Evolutionary conservation across 2,797 vertebrate genomes (phyloP).

Genomic region (Manis pentadactyla): DNA sequence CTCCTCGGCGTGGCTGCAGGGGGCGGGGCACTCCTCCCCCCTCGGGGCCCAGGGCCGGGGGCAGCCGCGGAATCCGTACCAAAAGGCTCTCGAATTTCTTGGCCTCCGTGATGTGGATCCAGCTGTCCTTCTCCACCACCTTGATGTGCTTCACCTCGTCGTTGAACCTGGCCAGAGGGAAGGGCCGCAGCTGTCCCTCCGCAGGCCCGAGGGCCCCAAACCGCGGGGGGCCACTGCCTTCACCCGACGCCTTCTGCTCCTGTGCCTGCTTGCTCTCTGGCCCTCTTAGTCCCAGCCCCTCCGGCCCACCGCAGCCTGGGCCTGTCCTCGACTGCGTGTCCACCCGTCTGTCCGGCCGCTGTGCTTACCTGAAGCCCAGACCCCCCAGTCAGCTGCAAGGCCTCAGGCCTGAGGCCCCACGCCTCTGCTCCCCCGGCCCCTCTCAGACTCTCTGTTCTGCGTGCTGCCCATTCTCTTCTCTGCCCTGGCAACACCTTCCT

Average conservation of each 20-base stretch:
- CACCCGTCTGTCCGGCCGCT: rapidly evolving
- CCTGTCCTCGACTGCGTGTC: not conserved
- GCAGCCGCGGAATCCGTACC: constrained; percentile 85
- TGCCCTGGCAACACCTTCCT: rapidly evolving
- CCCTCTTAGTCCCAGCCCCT: rapidly evolving
- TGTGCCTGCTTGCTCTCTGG: rapidly evolving
- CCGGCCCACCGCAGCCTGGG: not conserved
- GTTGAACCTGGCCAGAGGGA: constrained; percentile 90
- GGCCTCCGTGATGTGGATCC: constrained; percentile 99
- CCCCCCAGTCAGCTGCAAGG: not conserved
- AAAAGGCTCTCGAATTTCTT: constrained; percentile 98
- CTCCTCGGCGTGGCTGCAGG: rapidly evolving
- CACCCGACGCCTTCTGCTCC: rapidly evolving
- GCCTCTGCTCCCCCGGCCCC: not conserved
- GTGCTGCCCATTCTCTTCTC: not conserved
- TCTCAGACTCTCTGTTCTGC: rapidly evolving
- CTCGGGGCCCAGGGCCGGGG: rapidly evolving
- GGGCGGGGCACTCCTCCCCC: not conserved
- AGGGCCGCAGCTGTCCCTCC: rapidly evolving
- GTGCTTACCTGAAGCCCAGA: not conserved
- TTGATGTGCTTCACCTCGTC: constrained; percentile 99
- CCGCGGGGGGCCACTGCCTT: rapidly evolving
- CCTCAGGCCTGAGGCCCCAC: not conserved
- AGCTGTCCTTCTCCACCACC: constrained; percentile 97
- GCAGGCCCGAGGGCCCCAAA: rapidly evolving